Evolutionary conservation across 2,113 vertebrate species (phyloP), one percentile per base, ranked within the genome.

Genomic region (Garra rufa): DNA sequence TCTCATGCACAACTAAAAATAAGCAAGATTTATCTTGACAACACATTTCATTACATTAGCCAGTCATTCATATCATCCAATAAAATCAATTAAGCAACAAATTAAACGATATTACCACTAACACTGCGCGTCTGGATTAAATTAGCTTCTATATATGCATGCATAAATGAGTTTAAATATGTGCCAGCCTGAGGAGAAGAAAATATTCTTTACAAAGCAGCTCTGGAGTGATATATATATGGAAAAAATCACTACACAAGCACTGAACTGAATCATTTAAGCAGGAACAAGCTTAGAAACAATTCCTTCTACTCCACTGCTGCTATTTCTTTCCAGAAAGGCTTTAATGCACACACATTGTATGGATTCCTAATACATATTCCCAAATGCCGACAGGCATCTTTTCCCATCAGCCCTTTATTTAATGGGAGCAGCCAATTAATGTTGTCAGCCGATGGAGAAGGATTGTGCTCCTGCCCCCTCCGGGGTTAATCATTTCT

Each of bases 331-430:
- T n/a, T 0, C 19, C 52, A 57, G 52, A 57, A 57, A n/a, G 21
- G 52, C 11, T 63, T 63, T 61, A 1, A 6, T 26, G 59, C 59
- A 13, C 59, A 28, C 59, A 63, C 14, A 63, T 3, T 63, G 59
- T 63, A 5, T 63, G 59, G n/a, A 26, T 28, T 75, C 71, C 7
- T 28, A 50, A 48, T 2, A 24, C 69, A n/a, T 5, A 48, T 46
- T 74, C 44, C n/a, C 13, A 9, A 48, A 74, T 17, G n/a, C 70
- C 70, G 6, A 46, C 43, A 46, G 55, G 63, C 21, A 61, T 30
- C 63, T 87, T n/a, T 85, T 90, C 88, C 88, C 91, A 92, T 91
- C 89, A 91, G 88, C 88, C 87, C 85, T 92, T 91, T 92, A 90
- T 24, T 77, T 41, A 77, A 57, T 43, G 74, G 24, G 24, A 57